phyloP scores from a whole-genome alignment of 2,888 invertebrate species.

The Apotomis capreana region DNA sequence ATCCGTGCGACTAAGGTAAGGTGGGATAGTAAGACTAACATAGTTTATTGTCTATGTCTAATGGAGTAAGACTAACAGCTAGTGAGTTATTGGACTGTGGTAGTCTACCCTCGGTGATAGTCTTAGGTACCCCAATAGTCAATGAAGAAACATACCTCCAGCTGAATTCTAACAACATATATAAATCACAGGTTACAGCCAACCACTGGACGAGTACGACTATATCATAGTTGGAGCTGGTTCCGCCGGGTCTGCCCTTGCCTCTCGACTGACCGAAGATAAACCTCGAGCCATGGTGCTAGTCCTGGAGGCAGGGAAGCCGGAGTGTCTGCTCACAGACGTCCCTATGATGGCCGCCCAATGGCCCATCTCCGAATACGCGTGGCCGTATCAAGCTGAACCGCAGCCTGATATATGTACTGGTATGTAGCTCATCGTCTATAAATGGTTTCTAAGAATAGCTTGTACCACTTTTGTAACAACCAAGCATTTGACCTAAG shows the following conservation, averaged over 20 bases:
- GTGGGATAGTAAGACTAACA: too few relatives aligned
- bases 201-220: constrained; percentile 82
- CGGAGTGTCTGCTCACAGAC: constrained; percentile 80
- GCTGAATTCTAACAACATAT: background rate
- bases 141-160: background rate
- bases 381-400: constrained; percentile 86
- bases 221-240: constrained; percentile 88
- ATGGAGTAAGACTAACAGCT: too few relatives aligned
- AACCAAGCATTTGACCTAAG: constrained; percentile 87
- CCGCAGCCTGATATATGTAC: constrained; percentile 83
- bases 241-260: constrained; percentile 87
- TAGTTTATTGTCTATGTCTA: too few relatives aligned
- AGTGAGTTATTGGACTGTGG: too few relatives aligned
- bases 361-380: constrained; percentile 83
- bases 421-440: constrained; percentile 79
- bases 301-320: constrained; percentile 85
- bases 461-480: constrained; percentile 88
- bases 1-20: too few relatives aligned
- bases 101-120: too few relatives aligned
- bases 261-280: constrained; percentile 87
- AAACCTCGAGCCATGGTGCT: constrained; percentile 81
- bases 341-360: constrained; percentile 83
- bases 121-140: too few relatives aligned
- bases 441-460: constrained; percentile 69
- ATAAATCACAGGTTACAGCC: constrained; percentile 57